Evolutionary conservation across 2,888 invertebrate genomes (phyloP).

Genomic region (Tubulanus polymorphus): DNA sequence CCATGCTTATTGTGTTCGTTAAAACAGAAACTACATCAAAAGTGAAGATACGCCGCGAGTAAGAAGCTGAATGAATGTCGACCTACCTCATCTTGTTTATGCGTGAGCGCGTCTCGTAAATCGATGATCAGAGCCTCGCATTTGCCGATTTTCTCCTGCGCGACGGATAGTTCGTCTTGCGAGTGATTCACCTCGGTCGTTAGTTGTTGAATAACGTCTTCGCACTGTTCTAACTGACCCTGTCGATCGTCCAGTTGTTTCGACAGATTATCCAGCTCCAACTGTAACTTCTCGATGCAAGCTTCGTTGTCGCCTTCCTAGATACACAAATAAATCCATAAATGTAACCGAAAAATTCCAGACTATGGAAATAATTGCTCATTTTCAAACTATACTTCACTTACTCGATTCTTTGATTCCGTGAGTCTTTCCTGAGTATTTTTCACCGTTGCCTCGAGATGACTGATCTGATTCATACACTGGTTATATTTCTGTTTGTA

Average conservation of each 20-base stretch:
- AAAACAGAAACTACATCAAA: too few species aligned
- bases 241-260: slow-evolving; percentile 36
- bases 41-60: too few species aligned
- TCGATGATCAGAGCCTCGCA: slow-evolving; percentile 36
- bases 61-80: not conserved
- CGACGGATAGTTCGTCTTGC: slow-evolving; percentile 39
- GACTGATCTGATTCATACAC: slow-evolving; percentile 30
- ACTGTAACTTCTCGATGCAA: slow-evolving; percentile 30
- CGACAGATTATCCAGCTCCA: slow-evolving; percentile 38
- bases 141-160: slow-evolving; percentile 32
- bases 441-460: slow-evolving; percentile 37
- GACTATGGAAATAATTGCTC: not conserved
- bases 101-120: slow-evolving; percentile 34
- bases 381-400: not conserved
- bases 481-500: slow-evolving; percentile 43
- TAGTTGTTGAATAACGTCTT: slow-evolving; percentile 45
- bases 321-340: not conserved
- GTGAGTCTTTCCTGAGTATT: slow-evolving; percentile 41
- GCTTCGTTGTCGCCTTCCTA: slow-evolving; percentile 41
- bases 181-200: slow-evolving; percentile 40
- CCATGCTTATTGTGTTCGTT: too few species aligned
- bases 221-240: slow-evolving; percentile 39
- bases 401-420: slow-evolving; percentile 33
- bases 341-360: not conserved
- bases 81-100: slow-evolving; percentile 38